Percentiles rank a stretch among this genome's conserved stretches.
Evolutionary conservation across 2,797 vertebrate genomes (phyloP).

Genomic region (Glyptemys insculpta): DNA sequence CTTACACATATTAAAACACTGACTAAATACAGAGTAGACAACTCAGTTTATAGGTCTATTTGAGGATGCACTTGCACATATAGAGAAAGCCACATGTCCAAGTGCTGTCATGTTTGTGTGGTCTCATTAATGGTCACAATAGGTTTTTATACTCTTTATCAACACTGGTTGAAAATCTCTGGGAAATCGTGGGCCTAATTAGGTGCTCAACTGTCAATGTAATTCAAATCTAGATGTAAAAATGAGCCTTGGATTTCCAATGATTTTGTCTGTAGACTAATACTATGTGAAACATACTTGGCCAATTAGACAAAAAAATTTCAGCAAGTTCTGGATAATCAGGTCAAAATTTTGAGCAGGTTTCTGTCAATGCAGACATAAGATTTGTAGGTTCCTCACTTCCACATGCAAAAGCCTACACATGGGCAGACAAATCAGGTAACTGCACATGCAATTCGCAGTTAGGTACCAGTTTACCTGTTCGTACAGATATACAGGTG

Average conservation of each 20-base stretch:
- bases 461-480: background rate
- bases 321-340: background rate
- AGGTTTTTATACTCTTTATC: background rate
- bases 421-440: background rate
- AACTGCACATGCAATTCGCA: background rate
- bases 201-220: background rate
- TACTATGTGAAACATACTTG: background rate
- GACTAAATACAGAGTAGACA: background rate
- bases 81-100: background rate
- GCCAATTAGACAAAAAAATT: background rate
- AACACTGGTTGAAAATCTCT: background rate
- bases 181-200: background rate
- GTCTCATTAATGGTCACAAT: background rate
- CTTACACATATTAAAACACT: background rate
- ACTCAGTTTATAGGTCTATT: background rate
- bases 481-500: background rate
- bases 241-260: background rate
- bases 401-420: background rate
- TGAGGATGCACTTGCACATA: background rate
- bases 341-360: background rate
- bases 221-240: background rate
- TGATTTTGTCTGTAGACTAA: background rate
- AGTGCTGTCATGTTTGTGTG: background rate
- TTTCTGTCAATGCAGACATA: background rate
- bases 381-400: background rate